Evolutionary conservation across 2,888 invertebrate genomes (phyloP).

Genomic region (Apantesis nais): DNA sequence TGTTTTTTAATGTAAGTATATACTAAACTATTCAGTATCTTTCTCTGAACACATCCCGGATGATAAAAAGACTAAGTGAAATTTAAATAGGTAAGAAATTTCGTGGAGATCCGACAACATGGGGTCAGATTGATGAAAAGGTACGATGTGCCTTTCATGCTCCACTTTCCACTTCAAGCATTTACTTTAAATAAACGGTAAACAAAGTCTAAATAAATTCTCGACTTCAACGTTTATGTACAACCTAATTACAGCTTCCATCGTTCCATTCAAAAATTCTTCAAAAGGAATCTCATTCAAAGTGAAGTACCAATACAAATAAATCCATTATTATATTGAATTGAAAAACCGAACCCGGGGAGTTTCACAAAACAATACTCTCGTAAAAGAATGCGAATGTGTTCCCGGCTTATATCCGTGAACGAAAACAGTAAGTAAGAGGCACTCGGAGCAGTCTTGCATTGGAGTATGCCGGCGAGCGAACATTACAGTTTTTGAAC

Average conservation of each 20-base stretch:
- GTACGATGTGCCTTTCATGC: background rate
- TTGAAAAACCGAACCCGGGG: slow-evolving; percentile 16
- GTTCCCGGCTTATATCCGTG: slow-evolving; percentile 35
- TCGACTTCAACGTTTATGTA: background rate
- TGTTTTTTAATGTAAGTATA: background rate
- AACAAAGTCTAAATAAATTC: background rate
- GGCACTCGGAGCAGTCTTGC: slow-evolving; percentile 44
- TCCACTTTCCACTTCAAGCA: background rate
- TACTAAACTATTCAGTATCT: background rate
- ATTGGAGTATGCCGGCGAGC: slow-evolving; percentile 37
- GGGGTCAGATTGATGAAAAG: background rate
- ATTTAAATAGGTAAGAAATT: background rate
- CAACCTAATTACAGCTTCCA: background rate
- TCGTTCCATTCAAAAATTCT: background rate
- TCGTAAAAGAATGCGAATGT: slow-evolving; percentile 32
- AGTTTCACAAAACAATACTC: slow-evolving; percentile 24
- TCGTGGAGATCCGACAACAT: background rate
- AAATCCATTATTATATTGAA: slow-evolving; percentile 20
- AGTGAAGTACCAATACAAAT: slow-evolving; percentile 11
- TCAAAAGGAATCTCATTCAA: slow-evolving; percentile 7
- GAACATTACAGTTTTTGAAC: slow-evolving; percentile 46
- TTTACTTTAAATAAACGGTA: background rate
- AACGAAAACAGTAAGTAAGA: slow-evolving; percentile 44
- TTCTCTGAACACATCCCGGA: background rate
- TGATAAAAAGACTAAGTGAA: background rate